Evolutionary conservation across 2,797 vertebrate species (phyloP).

Genomic region (Tachyglossus aculeatus): DNA sequence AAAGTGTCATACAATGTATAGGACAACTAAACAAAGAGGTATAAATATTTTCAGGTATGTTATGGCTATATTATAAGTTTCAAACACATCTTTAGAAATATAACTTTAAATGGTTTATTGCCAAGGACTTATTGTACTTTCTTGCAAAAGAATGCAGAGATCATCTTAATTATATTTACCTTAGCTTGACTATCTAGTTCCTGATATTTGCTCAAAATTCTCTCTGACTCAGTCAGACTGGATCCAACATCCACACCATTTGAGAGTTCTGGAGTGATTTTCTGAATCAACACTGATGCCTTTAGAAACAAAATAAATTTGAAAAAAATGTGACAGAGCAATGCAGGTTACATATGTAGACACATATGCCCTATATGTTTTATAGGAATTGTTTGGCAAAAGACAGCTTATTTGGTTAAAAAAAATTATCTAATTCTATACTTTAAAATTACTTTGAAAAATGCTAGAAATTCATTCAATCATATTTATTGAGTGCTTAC

Average conservation of each 20-base stretch:
- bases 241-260: slow-evolving; percentile 68
- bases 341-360: background rate
- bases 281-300: slow-evolving; percentile 78
- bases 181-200: slow-evolving; percentile 77
- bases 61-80: too few species aligned
- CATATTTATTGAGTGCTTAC: too few species aligned
- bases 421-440: too few species aligned
- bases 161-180: slow-evolving; percentile 67
- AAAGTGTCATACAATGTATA: too few species aligned
- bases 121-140: too few species aligned
- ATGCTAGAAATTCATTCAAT: slow-evolving; percentile 6
- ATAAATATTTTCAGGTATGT: too few species aligned
- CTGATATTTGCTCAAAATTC: slow-evolving; percentile 77
- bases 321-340: background rate
- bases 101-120: too few species aligned
- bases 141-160: too few species aligned
- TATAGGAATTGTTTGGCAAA: too few species aligned
- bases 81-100: too few species aligned
- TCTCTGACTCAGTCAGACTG: slow-evolving; percentile 73
- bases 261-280: slow-evolving; percentile 67
- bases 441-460: slow-evolving; percentile 6
- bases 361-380: background rate
- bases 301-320: slow-evolving; percentile 62
- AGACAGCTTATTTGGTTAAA: too few species aligned
- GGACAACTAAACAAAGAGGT: too few species aligned